A percentile compares a stretch with the other conserved stretches of the same genome.
These are phyloP conservation scores for Echinops telfairi DNA, from an alignment of 2,113 vertebrate species.

Conservation along the genomic window DNA sequence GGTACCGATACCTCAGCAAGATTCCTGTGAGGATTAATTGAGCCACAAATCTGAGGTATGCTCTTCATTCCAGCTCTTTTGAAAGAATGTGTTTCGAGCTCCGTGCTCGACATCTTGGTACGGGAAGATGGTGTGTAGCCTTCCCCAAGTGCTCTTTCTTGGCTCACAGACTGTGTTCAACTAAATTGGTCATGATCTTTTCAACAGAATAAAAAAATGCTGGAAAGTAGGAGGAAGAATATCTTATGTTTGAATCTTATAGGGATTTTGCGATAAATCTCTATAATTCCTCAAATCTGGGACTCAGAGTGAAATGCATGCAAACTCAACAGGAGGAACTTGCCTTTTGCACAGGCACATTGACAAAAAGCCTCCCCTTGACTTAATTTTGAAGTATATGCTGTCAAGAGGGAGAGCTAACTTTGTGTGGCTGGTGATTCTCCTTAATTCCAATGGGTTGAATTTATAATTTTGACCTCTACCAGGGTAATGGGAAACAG, in stretches of 20 bases:
- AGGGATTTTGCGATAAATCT: neutral
- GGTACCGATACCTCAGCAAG: neutral
- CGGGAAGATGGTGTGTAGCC: neutral
- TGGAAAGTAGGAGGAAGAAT: neutral
- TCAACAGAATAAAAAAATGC: neutral
- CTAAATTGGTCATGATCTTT: neutral
- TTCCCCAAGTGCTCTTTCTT: neutral
- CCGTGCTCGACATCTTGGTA: neutral
- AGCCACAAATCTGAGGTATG: fast-evolving
- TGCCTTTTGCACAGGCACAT: neutral
- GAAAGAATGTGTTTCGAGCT: neutral
- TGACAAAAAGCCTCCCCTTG: neutral
- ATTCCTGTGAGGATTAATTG: neutral
- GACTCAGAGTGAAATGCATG: neutral
- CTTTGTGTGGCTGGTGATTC: neutral
- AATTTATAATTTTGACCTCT: constrained; percentile 28
- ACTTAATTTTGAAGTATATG: constrained; percentile 45
- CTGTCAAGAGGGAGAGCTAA: neutral
- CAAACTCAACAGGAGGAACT: neutral
- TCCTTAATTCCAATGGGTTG: neutral
- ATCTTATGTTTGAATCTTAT: neutral
- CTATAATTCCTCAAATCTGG: neutral
- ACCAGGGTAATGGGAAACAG: neutral
- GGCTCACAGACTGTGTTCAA: no score
- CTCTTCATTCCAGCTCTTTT: neutral